Evolutionary conservation across 2,888 invertebrate genomes (phyloP).

Genomic region (Branchipolynoe longqiensis): DNA sequence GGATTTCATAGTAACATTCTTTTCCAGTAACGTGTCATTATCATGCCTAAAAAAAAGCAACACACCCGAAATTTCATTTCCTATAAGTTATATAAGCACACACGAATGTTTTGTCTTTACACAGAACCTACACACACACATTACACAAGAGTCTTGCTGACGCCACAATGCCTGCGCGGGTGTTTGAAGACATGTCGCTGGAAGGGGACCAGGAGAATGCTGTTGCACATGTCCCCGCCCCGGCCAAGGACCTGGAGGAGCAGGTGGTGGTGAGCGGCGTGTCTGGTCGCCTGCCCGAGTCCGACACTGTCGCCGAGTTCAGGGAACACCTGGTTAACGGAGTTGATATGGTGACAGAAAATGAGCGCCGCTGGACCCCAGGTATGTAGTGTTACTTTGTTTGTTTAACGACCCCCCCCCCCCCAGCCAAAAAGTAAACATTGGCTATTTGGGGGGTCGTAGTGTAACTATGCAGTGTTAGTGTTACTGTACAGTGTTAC

Average conservation of each 20-base stretch:
- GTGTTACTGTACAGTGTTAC: no score
- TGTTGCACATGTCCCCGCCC: no score
- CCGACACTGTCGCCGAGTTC: slow-evolving; percentile 94
- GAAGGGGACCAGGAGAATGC: slow-evolving; percentile 17
- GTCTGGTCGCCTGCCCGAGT: slow-evolving; percentile 91
- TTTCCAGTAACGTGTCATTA: no score
- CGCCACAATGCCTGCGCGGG: slow-evolving; percentile 56
- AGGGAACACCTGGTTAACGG: slow-evolving; percentile 93
- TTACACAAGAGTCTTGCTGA: background rate
- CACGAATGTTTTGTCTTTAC: background rate
- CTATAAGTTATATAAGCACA: no score
- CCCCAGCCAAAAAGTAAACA: no score
- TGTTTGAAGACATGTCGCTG: slow-evolving; percentile 51
- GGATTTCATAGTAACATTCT: no score
- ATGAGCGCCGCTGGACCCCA: slow-evolving; percentile 67
- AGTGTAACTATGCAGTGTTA: no score
- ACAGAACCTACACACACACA: background rate
- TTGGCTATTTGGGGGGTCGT: no score
- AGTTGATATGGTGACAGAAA: slow-evolving; percentile 95
- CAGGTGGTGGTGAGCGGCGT: slow-evolving; percentile 83
- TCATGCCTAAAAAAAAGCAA: no score
- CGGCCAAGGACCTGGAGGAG: slow-evolving; percentile 39
- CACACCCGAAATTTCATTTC: no score
- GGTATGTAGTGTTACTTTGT: slow-evolving; percentile 62
- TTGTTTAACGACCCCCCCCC: no score